A percentile compares a stretch with the other conserved stretches of the same genome.
Evolutionary conservation across 1,140 invertebrate genomes (phyloP).

Genomic region (Meloidogyne floridensis): DNA sequence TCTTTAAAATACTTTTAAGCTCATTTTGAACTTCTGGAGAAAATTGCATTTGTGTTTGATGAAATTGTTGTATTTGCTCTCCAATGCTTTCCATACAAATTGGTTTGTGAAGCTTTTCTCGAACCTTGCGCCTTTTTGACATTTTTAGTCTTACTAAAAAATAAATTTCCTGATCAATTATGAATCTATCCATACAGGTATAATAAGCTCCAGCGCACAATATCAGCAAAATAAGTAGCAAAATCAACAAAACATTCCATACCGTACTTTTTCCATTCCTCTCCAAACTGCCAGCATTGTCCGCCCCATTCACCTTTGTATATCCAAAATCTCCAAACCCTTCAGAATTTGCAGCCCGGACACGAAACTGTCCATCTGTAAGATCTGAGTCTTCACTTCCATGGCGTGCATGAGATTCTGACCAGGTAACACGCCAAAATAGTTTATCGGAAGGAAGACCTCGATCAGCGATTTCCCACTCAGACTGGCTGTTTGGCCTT

Average conservation of each 20-base stretch:
- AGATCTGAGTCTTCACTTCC: conserved; percentile 25
- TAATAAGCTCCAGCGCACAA: conserved; percentile 2
- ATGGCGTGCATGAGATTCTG: conserved; percentile 33
- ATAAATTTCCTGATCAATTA: not conserved
- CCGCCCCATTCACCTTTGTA: conserved; percentile 20
- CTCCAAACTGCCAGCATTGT: not conserved
- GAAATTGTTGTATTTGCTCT: conserved; percentile 40
- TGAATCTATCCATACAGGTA: conserved; percentile 13
- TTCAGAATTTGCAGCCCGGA: conserved; percentile 62
- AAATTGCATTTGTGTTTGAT: conserved; percentile 36
- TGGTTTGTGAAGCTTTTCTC: conserved; percentile 46
- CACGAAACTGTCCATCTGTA: conserved; percentile 47
- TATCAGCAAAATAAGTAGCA: conserved; percentile 7
- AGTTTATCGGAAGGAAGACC: conserved; percentile 52
- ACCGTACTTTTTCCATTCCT: conserved; percentile 10
- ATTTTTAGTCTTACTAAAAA: conserved; percentile 33
- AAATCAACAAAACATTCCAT: not conserved
- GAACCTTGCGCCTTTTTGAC: conserved; percentile 27
- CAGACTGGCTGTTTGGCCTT: conserved; percentile 55
- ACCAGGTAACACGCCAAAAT: conserved; percentile 35
- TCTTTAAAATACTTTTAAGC: conserved; percentile 45
- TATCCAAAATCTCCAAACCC: conserved; percentile 63
- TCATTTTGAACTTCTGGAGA: conserved; percentile 54
- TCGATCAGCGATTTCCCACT: conserved; percentile 65
- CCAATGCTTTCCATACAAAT: conserved; percentile 49